These are phyloP conservation scores for Philonicus albiceps DNA, from an alignment of 2,888 invertebrate genomes.

Conservation along the genomic window DNA sequence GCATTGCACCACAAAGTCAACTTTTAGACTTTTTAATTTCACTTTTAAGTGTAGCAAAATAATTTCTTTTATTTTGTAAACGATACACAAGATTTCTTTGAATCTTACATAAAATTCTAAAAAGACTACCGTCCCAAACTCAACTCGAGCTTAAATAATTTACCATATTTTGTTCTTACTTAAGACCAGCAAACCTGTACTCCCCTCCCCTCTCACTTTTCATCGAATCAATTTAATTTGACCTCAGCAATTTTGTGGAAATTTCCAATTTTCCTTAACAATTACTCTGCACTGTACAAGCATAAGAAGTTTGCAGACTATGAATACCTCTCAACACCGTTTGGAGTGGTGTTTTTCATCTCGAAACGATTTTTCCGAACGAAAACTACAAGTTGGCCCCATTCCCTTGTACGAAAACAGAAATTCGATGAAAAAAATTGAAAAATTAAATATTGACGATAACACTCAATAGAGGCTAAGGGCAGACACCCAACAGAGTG, in stretches of 20 bases:
- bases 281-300: not conserved
- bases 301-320: not conserved
- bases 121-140: not conserved
- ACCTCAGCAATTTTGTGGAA: not conserved
- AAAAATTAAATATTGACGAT: constrained; percentile 22
- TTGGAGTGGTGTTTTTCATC: not conserved
- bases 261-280: not conserved
- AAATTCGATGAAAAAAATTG: constrained; percentile 8
- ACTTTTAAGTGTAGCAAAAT: not conserved
- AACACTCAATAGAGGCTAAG: not conserved
- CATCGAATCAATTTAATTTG: not conserved
- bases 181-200: not conserved
- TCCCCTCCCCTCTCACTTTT: not conserved
- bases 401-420: not conserved
- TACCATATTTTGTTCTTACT: not conserved
- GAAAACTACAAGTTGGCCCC: not conserved
- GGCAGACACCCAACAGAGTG: not conserved
- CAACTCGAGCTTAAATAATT: not conserved
- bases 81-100: not conserved
- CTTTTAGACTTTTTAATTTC: no score
- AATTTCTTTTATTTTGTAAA: not conserved
- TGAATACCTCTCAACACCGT: not conserved
- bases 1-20: no score
- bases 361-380: not conserved
- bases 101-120: not conserved